Conservation (phyloP, 2,888 invertebrate genomes). For the Andrena minutula region DNA sequence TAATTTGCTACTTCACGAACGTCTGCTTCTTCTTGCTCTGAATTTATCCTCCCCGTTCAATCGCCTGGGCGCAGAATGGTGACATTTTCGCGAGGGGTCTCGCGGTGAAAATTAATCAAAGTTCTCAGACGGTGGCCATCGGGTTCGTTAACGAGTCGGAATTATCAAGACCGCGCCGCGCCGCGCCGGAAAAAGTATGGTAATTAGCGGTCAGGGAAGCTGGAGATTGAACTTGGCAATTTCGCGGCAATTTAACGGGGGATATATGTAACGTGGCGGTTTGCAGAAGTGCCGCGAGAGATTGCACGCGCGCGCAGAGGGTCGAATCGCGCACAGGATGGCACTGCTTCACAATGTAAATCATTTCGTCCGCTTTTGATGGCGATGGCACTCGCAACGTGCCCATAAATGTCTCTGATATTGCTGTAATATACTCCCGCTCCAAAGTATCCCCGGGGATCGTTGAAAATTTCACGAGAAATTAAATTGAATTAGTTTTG, state of each 20-base stretch:
- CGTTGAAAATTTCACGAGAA: conserved; percentile 57
- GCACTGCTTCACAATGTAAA: conserved; percentile 50
- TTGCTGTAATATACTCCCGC: conserved; percentile 50
- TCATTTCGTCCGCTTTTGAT: conserved; percentile 61
- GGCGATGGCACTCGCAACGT: conserved; percentile 60
- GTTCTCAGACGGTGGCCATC: neutral
- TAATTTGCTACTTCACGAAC: too few relatives aligned
- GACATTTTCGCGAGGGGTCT: neutral
- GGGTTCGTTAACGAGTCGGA: conserved; percentile 39
- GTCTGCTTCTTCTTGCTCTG: too few relatives aligned
- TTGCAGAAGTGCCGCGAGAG: neutral
- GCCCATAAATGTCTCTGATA: conserved; percentile 60
- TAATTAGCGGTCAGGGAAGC: conserved; percentile 43
- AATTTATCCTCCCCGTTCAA: conserved; percentile 5
- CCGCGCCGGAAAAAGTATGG: conserved; percentile 37
- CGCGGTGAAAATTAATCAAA: neutral
- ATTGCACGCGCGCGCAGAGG: neutral
- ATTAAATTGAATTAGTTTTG: conserved; percentile 48
- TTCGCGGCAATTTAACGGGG: conserved; percentile 54
- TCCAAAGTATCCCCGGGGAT: conserved; percentile 36
- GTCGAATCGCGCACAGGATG: too few relatives aligned
- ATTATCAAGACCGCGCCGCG: conserved; percentile 24
- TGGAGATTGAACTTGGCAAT: conserved; percentile 44
- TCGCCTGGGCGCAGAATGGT: neutral
- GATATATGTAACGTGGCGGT: conserved; percentile 6